Evolutionary conservation across 1,140 invertebrate genomes (phyloP).

Genomic region (Phymastichus coffea): DNA sequence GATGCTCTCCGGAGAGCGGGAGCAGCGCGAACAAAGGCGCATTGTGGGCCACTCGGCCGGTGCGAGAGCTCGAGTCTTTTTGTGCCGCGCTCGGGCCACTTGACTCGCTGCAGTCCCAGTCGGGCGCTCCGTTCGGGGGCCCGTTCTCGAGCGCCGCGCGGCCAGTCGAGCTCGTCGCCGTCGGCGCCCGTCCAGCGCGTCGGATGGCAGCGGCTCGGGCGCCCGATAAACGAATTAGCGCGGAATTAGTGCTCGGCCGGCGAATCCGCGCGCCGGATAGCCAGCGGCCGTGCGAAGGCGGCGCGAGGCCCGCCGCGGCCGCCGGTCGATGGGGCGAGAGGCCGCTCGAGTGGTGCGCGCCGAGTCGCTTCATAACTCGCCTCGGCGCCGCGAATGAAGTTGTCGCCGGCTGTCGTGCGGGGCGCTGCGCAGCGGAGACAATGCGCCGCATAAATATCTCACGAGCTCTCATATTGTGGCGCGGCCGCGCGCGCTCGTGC

Average conservation of each 20-base stretch:
- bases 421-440: conserved; percentile 36
- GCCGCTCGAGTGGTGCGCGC: neutral
- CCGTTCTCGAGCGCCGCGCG: no score
- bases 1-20: conserved; percentile 9
- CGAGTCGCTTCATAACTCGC: conserved; percentile 45
- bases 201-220: neutral
- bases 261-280: neutral
- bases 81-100: no score
- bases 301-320: conserved; percentile 39
- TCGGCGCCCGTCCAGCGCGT: no score
- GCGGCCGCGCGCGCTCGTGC: conserved; percentile 11
- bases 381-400: conserved; percentile 47
- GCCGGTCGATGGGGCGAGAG: neutral
- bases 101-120: no score
- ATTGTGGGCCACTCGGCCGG: no score
- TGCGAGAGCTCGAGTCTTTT: no score
- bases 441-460: conserved; percentile 54
- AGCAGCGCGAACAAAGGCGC: no score
- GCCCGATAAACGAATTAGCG: conserved; percentile 12
- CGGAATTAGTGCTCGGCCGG: neutral
- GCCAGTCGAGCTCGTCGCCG: neutral
- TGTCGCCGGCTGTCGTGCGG: conserved; percentile 42
- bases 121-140: no score
- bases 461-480: conserved; percentile 44
- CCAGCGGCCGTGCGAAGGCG: neutral